Conservation (phyloP, 2,797 vertebrate species). For the Peromyscus aztecus region DNA sequence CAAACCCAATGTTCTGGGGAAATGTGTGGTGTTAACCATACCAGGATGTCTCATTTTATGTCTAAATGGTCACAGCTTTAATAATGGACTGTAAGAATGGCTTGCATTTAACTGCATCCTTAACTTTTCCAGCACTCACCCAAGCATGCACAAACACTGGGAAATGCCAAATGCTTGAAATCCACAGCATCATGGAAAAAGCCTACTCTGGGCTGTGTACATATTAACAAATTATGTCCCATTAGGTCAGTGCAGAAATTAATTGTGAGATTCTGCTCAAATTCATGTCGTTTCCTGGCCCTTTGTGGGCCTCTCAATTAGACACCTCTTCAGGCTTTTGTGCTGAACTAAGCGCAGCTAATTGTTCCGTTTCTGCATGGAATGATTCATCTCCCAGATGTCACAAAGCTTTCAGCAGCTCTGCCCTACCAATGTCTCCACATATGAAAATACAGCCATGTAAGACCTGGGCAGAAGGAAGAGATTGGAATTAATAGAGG, state of each 20-base stretch:
- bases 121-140: conserved; percentile 82
- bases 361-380: conserved; percentile 89
- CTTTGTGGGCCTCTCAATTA: conserved; percentile 88
- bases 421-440: conserved; percentile 82
- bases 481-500: conserved; percentile 83
- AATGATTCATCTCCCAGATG: conserved; percentile 91
- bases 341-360: conserved; percentile 88
- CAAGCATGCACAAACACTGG: conserved; percentile 80
- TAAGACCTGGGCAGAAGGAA: conserved; percentile 75
- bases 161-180: conserved; percentile 71
- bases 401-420: conserved; percentile 85
- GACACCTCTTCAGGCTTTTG: conserved; percentile 90
- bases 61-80: conserved; percentile 87
- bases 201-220: conserved; percentile 84
- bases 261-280: conserved; percentile 89
- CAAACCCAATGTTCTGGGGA: conserved; percentile 81
- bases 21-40: conserved; percentile 80
- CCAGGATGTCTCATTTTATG: conserved; percentile 80
- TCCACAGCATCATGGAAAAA: conserved; percentile 82
- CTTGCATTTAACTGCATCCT: conserved; percentile 83
- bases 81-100: conserved; percentile 80
- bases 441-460: conserved; percentile 77
- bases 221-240: conserved; percentile 88
- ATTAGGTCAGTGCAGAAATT: conserved; percentile 88
- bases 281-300: conserved; percentile 89